Base-by-base conservation (phyloP, 1,140 invertebrate genomes). In the Tribolium madens region DNA sequence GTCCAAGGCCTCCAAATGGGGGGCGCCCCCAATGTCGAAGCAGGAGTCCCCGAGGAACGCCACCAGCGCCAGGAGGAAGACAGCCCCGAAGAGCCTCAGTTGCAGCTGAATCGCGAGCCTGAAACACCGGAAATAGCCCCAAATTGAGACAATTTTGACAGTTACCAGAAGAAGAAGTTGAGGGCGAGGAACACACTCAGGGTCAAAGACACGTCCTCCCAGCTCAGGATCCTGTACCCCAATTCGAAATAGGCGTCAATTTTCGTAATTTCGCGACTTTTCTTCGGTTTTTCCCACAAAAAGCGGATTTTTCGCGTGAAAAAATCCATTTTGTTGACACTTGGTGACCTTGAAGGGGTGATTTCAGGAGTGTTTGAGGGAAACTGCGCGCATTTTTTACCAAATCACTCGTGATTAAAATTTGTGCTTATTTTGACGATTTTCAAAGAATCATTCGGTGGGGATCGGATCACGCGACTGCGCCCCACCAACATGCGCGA, bases 61-160 rank as follows among this genome's bases (percentile, higher is more conserved):
- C 9, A 74, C 17, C n/a, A 80, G 14, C 26, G 69, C 13, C 0
- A 72, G 15, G 6, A 78, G 33, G 46, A 77, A 80, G 18, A 81
- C 60, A 46, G 78, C 52, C 10, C 80, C 77, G 75, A 80, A 78
- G 12, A 80, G 60, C 64, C 60, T 72, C 3, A 81, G 46, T 47
- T 80, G 72, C 21, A 78, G 78, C 31, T 78, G 72, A 14, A 78
- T 71, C 31, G 78, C 73, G 18, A 80, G 21, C 80, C 80, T 81
- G 70, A 7, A 79, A 79, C 13, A 12, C 68, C 7, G 15, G 14
- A 48, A 68, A 64, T 53, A 73, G 17, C 14, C 36, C 52, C n/a
- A 42, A 69, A 47, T 12, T n/a, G 15, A 53, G 9, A 36, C 3
- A 5, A 17, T 42, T 70, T 18, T 33, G 9, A 14, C 50, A 15